Conservation (phyloP, 2,797 vertebrate genomes). For the Sebastes baramenuke region DNA sequence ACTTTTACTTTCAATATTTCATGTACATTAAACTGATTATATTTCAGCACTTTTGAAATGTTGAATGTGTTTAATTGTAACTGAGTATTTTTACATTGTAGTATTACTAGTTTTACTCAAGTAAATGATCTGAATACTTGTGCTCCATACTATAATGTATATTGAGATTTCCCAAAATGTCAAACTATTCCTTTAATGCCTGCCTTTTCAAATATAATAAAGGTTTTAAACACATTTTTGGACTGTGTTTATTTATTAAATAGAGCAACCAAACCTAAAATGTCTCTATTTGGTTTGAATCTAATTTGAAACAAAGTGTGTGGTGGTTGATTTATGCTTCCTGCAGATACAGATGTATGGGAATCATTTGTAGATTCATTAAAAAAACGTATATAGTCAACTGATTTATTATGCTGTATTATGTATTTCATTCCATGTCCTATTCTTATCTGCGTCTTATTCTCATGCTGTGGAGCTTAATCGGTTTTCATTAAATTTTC, state of each 20-base stretch:
- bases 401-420: not conserved
- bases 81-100: not conserved
- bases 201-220: not conserved
- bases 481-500: not conserved
- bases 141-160: not conserved
- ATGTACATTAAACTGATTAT: too few species aligned
- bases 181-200: not conserved
- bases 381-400: not conserved
- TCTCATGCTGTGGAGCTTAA: not conserved
- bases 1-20: not conserved
- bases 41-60: not conserved
- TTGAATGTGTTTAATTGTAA: not conserved
- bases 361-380: not conserved
- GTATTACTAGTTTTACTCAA: not conserved
- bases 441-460: not conserved
- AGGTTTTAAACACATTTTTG: not conserved
- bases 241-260: not conserved
- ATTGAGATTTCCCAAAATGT: not conserved
- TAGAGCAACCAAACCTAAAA: not conserved
- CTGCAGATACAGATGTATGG: not conserved
- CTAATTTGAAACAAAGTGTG: not conserved
- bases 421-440: not conserved
- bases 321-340: not conserved
- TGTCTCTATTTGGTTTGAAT: not conserved
- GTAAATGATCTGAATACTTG: not conserved